These are phyloP conservation scores for Cheilosia grossa DNA, from an alignment of 2,888 invertebrate species.

Conservation along the genomic window DNA sequence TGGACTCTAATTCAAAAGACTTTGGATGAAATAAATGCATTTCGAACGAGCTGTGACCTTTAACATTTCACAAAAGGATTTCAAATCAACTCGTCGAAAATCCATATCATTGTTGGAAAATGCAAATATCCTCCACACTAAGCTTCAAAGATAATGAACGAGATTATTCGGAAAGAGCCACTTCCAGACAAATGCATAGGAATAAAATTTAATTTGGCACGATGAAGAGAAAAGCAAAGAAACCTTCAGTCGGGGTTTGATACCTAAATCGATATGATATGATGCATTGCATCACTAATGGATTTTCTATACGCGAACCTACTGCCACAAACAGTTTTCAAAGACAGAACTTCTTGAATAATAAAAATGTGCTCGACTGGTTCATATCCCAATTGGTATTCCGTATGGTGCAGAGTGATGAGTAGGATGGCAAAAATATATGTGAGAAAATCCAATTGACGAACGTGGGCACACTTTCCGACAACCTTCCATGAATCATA, in stretches of 20 bases:
- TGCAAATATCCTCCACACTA: constrained; percentile 23
- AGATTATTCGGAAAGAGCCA: constrained; percentile 22
- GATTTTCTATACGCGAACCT: constrained; percentile 1
- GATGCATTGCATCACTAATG: constrained; percentile 42
- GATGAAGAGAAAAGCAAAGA: neutral
- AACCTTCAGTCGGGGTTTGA: constrained; percentile 1
- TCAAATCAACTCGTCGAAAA: constrained; percentile 15
- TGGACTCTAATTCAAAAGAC: too few relatives aligned
- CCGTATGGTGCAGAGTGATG: constrained; percentile 19
- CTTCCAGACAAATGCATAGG: constrained; percentile 14
- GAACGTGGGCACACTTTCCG: constrained; percentile 47
- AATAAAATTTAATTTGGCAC: constrained; percentile 22
- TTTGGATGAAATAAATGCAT: neutral
- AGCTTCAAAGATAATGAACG: constrained; percentile 20
- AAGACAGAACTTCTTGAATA: constrained; percentile 24
- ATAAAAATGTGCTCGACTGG: constrained; percentile 33
- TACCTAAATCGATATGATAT: constrained; percentile 42
- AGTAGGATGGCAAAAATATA: constrained; percentile 14
- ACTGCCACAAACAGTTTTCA: constrained; percentile 4
- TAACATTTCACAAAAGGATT: constrained; percentile 16
- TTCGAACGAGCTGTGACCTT: neutral
- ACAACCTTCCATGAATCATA: constrained; percentile 39
- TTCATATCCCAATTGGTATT: constrained; percentile 45
- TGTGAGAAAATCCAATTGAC: constrained; percentile 29
- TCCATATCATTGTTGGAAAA: neutral